A percentile compares a stretch with the other conserved stretches of the same genome.
phyloP scores from a whole-genome alignment of 1,140 invertebrate species.

The Magallana ariakensis region DNA sequence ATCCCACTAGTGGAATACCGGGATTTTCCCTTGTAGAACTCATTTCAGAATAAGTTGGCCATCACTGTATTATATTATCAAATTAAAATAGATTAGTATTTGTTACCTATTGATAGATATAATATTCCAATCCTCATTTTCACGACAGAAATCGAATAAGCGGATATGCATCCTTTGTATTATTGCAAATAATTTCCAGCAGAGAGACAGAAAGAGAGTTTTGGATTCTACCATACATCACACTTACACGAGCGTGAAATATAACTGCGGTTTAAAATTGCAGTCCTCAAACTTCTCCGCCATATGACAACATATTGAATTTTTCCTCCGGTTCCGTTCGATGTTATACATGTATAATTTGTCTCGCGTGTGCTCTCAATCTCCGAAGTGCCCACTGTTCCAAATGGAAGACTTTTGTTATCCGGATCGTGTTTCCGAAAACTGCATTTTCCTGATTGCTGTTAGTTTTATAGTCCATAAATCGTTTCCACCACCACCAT shows the following conservation, averaged over 20 bases:
- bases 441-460: background rate
- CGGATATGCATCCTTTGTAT: background rate
- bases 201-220: background rate
- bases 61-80: background rate
- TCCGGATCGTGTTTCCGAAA: background rate
- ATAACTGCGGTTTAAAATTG: background rate
- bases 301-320: slow-evolving; percentile 16
- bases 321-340: background rate
- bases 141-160: background rate
- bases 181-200: background rate
- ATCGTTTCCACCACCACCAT: background rate
- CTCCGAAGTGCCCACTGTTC: background rate
- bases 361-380: background rate
- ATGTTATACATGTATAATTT: background rate
- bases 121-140: background rate
- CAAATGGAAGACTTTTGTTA: background rate
- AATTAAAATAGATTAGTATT: too few relatives aligned
- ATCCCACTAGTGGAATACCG: slow-evolving; percentile 72
- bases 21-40: slow-evolving; percentile 71
- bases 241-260: background rate
- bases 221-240: background rate
- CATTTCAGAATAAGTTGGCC: slow-evolving; percentile 50
- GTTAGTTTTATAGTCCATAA: background rate
- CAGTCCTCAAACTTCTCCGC: background rate
- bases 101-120: background rate